Base-by-base conservation (phyloP, 1,140 invertebrate genomes). In the Spodoptera litura region DNA sequence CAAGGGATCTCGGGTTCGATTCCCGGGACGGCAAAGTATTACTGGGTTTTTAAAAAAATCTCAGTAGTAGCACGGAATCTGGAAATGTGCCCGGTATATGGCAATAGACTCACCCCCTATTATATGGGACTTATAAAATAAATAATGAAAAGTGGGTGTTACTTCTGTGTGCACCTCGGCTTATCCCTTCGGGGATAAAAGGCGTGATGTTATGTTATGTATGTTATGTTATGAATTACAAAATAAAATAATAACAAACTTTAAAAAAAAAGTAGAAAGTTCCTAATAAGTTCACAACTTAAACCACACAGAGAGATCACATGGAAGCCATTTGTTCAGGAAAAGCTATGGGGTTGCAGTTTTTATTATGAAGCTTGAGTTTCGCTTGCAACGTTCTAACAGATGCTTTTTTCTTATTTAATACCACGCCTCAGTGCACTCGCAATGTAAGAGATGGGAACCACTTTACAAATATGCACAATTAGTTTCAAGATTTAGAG, bases 251-350 rank as follows among this genome's bases (percentile, higher is more conserved):
- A 70, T 20, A 4, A 52, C 12, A 13, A 27, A 52, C 2, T 31
- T 20, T 20, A 4, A 38, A 8, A 71, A 55, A 27, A 20, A 53
- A n/a, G 8, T 64, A 13, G 15, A 5, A 38, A 56, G 10, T 10
- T 0, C 25, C 35, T 44, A 9, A 11, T 12, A 27, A 35, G 77
- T 74, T 68, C 74, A 31, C 78, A 52, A 15, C 71, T 83, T 84
- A 52, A 5, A 64, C 82, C 80, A 80, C 12, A 4, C 44, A 44
- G 79, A 44, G 68, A 84, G 85, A 91, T 91, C 89, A 90, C 85
- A 91, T 91, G 88, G 89, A 90, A 87, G 85, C 90, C 87, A 91
- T 91, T 91, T 90, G 89, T 90, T 86, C 84, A 13, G 83, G 84
- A 79, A 83, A 89, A 90, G 85, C 85, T 87, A 90, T 87, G 84